These are phyloP conservation scores for Rhadinocentrus ornatus DNA, from an alignment of 2,797 vertebrate species.

Conservation along the genomic window DNA sequence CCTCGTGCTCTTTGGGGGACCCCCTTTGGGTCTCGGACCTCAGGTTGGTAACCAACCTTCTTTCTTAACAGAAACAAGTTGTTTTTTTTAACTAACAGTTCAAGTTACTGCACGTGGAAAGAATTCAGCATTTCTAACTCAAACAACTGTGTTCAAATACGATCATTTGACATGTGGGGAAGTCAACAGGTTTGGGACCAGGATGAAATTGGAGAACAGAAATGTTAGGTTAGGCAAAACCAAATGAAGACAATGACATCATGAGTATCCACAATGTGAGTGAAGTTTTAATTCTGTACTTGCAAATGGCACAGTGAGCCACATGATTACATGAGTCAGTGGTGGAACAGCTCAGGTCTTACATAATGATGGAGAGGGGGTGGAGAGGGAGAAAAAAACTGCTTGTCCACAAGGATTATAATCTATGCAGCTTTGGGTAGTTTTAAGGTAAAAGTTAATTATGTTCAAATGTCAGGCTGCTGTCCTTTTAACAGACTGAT, in stretches of 20 bases:
- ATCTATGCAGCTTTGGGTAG: not conserved
- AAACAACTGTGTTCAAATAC: slow-evolving; percentile 3
- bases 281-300: slow-evolving; percentile 8
- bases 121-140: not conserved
- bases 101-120: not conserved
- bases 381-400: not conserved
- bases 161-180: slow-evolving; percentile 4
- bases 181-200: not conserved
- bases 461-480: not conserved
- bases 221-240: slow-evolving; percentile 1
- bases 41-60: too few relatives aligned
- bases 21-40: too few relatives aligned
- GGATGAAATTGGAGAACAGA: slow-evolving; percentile 5
- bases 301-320: slow-evolving; percentile 26
- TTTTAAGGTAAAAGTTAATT: not conserved
- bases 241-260: slow-evolving; percentile 20
- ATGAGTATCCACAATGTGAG: slow-evolving; percentile 1
- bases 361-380: slow-evolving; percentile 36
- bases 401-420: not conserved
- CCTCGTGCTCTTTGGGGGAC: too few relatives aligned
- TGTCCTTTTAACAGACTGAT: not conserved
- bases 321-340: slow-evolving; percentile 58
- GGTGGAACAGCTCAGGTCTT: slow-evolving; percentile 53
- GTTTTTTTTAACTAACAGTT: not conserved
- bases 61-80: not conserved